Evolutionary conservation across 2,888 invertebrate genomes (phyloP).

Genomic region (Ectemnius cavifrons): DNA sequence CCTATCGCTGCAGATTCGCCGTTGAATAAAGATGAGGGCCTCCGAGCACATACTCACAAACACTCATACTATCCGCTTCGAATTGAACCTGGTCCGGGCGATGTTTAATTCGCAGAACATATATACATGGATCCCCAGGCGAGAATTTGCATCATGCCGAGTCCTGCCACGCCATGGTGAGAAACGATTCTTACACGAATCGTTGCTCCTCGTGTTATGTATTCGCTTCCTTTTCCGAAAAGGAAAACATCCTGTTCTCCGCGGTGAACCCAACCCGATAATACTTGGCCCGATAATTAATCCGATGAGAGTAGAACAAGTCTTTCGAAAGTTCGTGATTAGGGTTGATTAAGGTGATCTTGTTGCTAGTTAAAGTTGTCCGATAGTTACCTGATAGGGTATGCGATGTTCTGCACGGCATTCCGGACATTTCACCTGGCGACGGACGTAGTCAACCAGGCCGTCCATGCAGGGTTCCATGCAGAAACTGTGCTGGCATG

Average conservation of each 20-base stretch:
- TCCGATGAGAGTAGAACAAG: not conserved
- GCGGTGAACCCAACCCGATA: not conserved
- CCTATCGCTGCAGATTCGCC: slow-evolving; percentile 24
- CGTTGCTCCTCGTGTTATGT: no score
- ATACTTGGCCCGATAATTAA: not conserved
- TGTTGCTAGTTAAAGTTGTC: not conserved
- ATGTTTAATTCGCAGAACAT: slow-evolving; percentile 33
- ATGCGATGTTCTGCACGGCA: slow-evolving; percentile 98
- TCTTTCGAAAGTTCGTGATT: no score
- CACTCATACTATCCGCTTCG: slow-evolving; percentile 2
- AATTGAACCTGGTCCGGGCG: slow-evolving; percentile 7
- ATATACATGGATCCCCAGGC: not conserved
- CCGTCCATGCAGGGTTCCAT: slow-evolving; percentile 99
- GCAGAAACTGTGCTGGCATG: slow-evolving; percentile 99
- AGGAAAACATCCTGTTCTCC: not conserved
- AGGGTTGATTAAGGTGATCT: slow-evolving; percentile 1
- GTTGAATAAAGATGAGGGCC: slow-evolving; percentile 56
- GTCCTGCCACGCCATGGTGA: not conserved
- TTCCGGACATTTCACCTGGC: slow-evolving; percentile 99
- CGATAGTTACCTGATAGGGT: slow-evolving; percentile 91
- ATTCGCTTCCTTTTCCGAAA: not conserved
- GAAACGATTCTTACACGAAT: no score
- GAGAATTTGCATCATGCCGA: not conserved
- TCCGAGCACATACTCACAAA: slow-evolving; percentile 13
- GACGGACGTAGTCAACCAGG: slow-evolving; percentile 94